Conservation (phyloP, 1,140 invertebrate genomes). For the Pseudomyrmex gracilis region DNA sequence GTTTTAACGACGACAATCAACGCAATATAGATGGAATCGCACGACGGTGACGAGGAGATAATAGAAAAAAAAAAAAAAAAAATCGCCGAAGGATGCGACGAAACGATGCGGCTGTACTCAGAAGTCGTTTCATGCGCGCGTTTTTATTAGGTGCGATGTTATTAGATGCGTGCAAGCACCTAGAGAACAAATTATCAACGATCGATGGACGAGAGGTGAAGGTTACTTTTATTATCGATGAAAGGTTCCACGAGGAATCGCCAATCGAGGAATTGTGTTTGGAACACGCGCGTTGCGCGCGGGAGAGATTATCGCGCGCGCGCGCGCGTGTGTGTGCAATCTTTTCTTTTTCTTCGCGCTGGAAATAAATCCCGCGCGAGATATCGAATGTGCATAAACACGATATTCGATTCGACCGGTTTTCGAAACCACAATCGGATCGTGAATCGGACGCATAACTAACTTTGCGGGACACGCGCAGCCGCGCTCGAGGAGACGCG, state of each 20-base stretch:
- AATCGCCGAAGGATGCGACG: constrained; percentile 15
- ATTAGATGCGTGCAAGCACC: constrained; percentile 6
- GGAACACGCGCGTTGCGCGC: background rate
- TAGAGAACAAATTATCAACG: constrained; percentile 50
- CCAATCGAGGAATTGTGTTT: constrained; percentile 1
- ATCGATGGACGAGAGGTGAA: constrained; percentile 40
- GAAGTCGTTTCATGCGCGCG: constrained; percentile 46
- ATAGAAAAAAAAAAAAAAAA: constrained; percentile 11
- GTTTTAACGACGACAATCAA: constrained; percentile 37
- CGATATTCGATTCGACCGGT: background rate
- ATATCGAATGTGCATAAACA: background rate
- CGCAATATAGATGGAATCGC: constrained; percentile 35
- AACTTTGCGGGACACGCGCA: background rate
- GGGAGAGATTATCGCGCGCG: background rate
- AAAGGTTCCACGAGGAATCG: constrained; percentile 6
- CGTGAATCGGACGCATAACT: constrained; percentile 12
- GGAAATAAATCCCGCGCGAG: background rate
- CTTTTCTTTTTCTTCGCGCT: no score
- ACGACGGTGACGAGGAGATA: constrained; percentile 41
- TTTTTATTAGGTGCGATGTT: no score
- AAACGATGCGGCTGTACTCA: constrained; percentile 23
- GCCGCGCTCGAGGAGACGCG: constrained; percentile 3
- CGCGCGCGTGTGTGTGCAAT: background rate
- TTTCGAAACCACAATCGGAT: constrained; percentile 21
- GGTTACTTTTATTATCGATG: constrained; percentile 32